These are phyloP conservation scores for Lepisosteus osseus DNA, from an alignment of 2,113 vertebrate genomes.

Conservation along the genomic window DNA sequence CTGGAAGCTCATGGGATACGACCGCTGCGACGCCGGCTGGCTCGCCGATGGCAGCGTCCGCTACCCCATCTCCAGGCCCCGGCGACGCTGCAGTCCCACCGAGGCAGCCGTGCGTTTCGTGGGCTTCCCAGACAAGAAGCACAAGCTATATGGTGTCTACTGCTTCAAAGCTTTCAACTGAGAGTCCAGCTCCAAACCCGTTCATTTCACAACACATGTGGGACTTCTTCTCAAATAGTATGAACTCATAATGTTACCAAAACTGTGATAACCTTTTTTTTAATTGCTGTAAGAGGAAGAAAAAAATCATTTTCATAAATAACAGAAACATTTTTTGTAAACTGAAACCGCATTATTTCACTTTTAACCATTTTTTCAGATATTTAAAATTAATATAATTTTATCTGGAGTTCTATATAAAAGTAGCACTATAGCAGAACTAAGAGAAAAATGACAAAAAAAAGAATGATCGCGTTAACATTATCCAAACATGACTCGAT, in stretches of 20 bases:
- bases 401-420: conserved; percentile 60
- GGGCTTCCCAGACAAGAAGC: conserved; percentile 86
- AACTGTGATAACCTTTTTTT: conserved; percentile 83
- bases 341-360: conserved; percentile 37
- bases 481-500: conserved; percentile 47
- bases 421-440: conserved; percentile 28
- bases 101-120: conserved; percentile 86
- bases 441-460: conserved; percentile 36
- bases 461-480: conserved; percentile 38
- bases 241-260: conserved; percentile 77
- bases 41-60: conserved; percentile 91
- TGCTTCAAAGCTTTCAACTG: conserved; percentile 78
- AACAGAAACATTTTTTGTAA: conserved; percentile 48
- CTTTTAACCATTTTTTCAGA: conserved; percentile 54
- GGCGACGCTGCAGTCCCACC: conserved; percentile 89
- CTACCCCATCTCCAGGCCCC: conserved; percentile 87
- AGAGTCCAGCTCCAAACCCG: conserved; percentile 41
- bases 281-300: conserved; percentile 67
- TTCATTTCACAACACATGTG: conserved; percentile 56
- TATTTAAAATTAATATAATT: conserved; percentile 81
- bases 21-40: conserved; percentile 94
- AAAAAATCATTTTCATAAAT: conserved; percentile 62
- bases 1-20: conserved; percentile 87
- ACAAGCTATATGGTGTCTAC: conserved; percentile 90
- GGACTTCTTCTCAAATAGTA: conserved; percentile 56